Percentiles rank a stretch among this genome's conserved stretches.
Conservation (phyloP, 2,113 vertebrate species). For the Bujurquina vittata region DNA sequence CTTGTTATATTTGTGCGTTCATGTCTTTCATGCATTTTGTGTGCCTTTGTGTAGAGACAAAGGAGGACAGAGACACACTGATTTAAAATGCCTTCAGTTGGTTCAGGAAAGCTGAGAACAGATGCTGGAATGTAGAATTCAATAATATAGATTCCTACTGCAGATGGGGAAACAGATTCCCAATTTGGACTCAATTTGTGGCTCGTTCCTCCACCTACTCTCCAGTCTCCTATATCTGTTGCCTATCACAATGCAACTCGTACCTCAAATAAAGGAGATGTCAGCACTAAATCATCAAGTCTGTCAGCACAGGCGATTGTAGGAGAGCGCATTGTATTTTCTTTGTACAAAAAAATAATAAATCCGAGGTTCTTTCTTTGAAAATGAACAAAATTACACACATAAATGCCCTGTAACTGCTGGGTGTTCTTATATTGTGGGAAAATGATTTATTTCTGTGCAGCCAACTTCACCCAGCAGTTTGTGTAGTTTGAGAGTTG, state of each 20-base stretch:
- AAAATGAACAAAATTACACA: neutral
- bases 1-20: neutral
- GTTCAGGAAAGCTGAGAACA: neutral
- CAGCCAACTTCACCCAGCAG: neutral
- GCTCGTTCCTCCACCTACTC: neutral
- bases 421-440: neutral
- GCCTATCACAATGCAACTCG: neutral
- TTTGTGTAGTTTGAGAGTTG: neutral
- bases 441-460: neutral
- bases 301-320: slow-evolving; percentile 1
- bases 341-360: neutral
- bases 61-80: neutral
- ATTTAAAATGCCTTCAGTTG: neutral
- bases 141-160: neutral
- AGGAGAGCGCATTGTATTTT: neutral
- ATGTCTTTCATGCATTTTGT: neutral
- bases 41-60: neutral
- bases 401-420: neutral
- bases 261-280: neutral
- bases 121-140: accelerated
- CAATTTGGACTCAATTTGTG: neutral
- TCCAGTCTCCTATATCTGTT: neutral
- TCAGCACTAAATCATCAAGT: slow-evolving; percentile 14
- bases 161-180: neutral
- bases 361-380: accelerated